These are phyloP conservation scores for Latheticus oryzae DNA, from an alignment of 2,888 invertebrate genomes.

Conservation along the genomic window DNA sequence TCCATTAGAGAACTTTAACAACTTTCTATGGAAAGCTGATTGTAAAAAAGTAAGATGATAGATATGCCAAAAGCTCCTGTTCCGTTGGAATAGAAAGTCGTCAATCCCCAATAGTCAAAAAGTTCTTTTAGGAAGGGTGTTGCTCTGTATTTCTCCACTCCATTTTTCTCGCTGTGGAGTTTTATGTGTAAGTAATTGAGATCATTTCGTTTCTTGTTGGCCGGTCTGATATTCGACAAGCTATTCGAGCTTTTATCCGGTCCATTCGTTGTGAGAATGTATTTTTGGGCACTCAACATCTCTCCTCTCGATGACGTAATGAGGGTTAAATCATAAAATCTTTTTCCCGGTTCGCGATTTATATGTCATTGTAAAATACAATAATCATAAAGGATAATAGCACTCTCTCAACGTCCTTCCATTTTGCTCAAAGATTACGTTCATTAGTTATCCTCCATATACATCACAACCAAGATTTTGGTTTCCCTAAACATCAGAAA, in stretches of 20 bases:
- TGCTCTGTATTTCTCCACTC: neutral
- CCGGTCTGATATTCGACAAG: constrained; percentile 1
- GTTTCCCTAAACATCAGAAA: constrained; percentile 8
- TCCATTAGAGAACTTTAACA: no score
- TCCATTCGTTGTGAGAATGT: constrained; percentile 8
- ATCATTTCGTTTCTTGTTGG: constrained; percentile 12
- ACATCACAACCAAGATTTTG: no score
- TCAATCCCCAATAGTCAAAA: no score
- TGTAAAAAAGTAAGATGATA: no score
- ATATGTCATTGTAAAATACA: constrained; percentile 27
- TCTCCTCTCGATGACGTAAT: constrained; percentile 14
- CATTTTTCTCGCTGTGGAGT: neutral
- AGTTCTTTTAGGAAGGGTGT: no score
- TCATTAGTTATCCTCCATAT: constrained; percentile 26
- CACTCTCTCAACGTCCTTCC: constrained; percentile 19
- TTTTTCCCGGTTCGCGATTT: constrained; percentile 15
- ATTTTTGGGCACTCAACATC: constrained; percentile 20
- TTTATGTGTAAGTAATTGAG: constrained; percentile 3
- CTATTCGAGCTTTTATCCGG: constrained; percentile 12
- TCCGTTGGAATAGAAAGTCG: no score
- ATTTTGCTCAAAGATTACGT: constrained; percentile 14
- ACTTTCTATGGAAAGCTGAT: no score
- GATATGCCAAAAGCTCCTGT: no score
- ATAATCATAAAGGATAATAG: constrained; percentile 25
- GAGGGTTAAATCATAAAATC: constrained; percentile 23